These are phyloP conservation scores for Tetraneura akinire DNA, from an alignment of 1,140 invertebrate genomes.

Conservation along the genomic window DNA sequence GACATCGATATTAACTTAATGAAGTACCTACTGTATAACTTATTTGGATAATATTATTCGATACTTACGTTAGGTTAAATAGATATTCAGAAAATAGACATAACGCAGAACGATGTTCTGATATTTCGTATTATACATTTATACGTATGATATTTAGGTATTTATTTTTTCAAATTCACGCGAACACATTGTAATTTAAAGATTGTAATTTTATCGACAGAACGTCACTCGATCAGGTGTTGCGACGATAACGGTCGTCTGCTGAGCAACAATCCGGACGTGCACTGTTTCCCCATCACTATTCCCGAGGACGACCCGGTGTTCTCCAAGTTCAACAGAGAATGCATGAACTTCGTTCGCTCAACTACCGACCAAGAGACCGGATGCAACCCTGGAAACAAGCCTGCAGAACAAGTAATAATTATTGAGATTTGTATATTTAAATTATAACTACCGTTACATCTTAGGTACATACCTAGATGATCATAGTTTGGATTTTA, in stretches of 20 bases:
- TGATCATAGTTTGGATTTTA: too few species aligned
- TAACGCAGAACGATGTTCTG: too few species aligned
- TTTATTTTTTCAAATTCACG: too few species aligned
- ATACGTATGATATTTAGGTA: too few species aligned
- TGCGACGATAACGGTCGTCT: constrained; percentile 69
- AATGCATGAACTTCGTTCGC: constrained; percentile 84
- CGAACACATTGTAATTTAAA: background rate
- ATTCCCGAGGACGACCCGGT: constrained; percentile 81
- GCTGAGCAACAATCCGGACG: constrained; percentile 55
- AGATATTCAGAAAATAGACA: too few species aligned
- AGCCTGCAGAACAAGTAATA: constrained; percentile 74
- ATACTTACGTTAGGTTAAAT: too few species aligned
- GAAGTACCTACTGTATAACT: too few species aligned
- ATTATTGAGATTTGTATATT: too few species aligned
- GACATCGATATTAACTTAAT: background rate
- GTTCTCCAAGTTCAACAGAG: constrained; percentile 68
- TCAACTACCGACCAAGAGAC: constrained; percentile 72
- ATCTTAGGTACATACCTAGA: too few species aligned
- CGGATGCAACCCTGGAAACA: constrained; percentile 64
- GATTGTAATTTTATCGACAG: constrained; percentile 58
- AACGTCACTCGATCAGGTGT: constrained; percentile 69
- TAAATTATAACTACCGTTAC: too few species aligned
- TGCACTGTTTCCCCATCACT: constrained; percentile 81
- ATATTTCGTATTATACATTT: too few species aligned
- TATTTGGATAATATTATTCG: too few species aligned